A percentile compares a stretch with the other conserved stretches of the same genome.
Evolutionary conservation across 2,113 vertebrate genomes (phyloP).

Genomic region (Corynorhinus townsendii): DNA sequence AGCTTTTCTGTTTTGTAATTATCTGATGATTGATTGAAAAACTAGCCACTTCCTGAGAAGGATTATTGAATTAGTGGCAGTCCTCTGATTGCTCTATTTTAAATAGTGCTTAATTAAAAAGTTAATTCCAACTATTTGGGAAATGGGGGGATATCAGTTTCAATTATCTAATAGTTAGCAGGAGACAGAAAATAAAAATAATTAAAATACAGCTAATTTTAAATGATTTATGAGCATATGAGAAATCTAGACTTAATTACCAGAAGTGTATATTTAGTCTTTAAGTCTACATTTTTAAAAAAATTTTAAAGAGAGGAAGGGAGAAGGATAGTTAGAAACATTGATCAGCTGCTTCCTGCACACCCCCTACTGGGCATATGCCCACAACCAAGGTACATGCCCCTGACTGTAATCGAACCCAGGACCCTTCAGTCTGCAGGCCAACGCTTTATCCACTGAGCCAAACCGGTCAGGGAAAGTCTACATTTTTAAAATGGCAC

Average conservation of each 20-base stretch:
- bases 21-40: neutral
- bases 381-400: too few relatives aligned
- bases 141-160: conserved; percentile 1
- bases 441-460: too few relatives aligned
- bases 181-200: neutral
- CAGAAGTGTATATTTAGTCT: neutral
- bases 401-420: too few relatives aligned
- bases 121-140: conserved; percentile 3
- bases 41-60: neutral
- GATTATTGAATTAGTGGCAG: neutral
- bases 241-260: neutral
- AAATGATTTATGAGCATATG: neutral
- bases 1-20: conserved; percentile 8
- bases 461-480: neutral
- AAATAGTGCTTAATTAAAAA: conserved; percentile 24
- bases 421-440: too few relatives aligned
- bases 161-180: neutral
- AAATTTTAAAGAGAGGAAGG: neutral
- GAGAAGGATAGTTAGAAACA: too few relatives aligned
- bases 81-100: neutral
- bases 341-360: too few relatives aligned
- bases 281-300: neutral
- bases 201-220: conserved; percentile 21
- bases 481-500: neutral
- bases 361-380: too few relatives aligned